These are phyloP conservation scores for Lochmaea crataegi DNA, from an alignment of 2,888 invertebrate species.

Conservation along the genomic window DNA sequence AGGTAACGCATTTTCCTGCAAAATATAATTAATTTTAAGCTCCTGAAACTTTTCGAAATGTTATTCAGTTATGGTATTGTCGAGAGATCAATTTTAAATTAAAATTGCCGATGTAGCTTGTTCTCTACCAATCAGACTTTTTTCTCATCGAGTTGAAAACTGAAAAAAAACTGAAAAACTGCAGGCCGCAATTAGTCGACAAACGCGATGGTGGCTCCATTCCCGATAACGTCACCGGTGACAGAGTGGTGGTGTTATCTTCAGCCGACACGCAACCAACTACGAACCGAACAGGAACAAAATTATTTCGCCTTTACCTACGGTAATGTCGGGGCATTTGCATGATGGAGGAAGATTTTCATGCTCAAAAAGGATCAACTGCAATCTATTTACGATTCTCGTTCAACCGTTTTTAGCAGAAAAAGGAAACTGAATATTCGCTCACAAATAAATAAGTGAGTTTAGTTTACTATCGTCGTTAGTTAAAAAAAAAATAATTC, in stretches of 20 bases:
- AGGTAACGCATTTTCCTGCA: too few relatives aligned
- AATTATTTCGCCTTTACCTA: constrained; percentile 35
- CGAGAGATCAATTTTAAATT: background rate
- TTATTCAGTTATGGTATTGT: background rate
- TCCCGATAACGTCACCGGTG: constrained; percentile 68
- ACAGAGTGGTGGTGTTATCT: constrained; percentile 70
- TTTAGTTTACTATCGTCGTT: too few relatives aligned
- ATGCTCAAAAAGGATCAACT: constrained; percentile 13
- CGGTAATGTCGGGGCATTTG: constrained; percentile 34
- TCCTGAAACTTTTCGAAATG: too few relatives aligned
- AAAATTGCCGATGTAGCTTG: background rate
- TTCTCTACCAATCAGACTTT: constrained; percentile 3
- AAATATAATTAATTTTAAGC: too few relatives aligned
- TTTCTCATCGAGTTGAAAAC: constrained; percentile 8
- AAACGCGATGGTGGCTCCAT: constrained; percentile 49
- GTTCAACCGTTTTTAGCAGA: too few relatives aligned
- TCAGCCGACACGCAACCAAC: constrained; percentile 67
- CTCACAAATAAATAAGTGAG: too few relatives aligned
- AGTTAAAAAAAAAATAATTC: constrained; percentile 8
- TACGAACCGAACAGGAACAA: constrained; percentile 54
- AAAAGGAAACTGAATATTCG: too few relatives aligned
- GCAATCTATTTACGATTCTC: constrained; percentile 15
- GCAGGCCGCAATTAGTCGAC: constrained; percentile 43
- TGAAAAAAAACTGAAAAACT: constrained; percentile 30
- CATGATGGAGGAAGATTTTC: constrained; percentile 36